phyloP scores from a whole-genome alignment of 2,113 vertebrate genomes.

The Zingel zingel region DNA sequence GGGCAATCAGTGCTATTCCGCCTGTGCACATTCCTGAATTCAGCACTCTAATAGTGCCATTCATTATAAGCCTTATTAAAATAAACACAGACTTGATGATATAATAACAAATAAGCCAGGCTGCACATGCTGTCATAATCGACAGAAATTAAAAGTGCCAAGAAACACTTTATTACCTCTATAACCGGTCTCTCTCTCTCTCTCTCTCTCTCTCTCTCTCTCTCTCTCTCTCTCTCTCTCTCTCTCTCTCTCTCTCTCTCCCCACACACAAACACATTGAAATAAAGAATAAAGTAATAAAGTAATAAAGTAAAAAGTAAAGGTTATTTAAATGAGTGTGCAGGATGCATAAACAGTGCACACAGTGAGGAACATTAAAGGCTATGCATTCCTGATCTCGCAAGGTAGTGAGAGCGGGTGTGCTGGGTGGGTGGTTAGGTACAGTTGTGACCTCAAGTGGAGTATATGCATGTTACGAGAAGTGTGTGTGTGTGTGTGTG shows the following conservation, averaged over 20 bases:
- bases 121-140: constrained; percentile 68
- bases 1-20: constrained; percentile 74
- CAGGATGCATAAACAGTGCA: constrained; percentile 73
- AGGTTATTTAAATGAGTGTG: constrained; percentile 81
- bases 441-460: constrained; percentile 35
- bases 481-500: background rate
- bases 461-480: constrained; percentile 28
- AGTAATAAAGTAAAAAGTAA: constrained; percentile 84
- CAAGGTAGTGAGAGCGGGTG: constrained; percentile 36
- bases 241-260: background rate
- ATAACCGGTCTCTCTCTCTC: constrained; percentile 34
- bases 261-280: constrained; percentile 37
- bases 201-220: constrained; percentile 7
- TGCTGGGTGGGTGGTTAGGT: constrained; percentile 48
- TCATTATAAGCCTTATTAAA: constrained; percentile 82
- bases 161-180: constrained; percentile 60
- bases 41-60: constrained; percentile 75
- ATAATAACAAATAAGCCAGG: constrained; percentile 77
- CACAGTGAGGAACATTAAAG: constrained; percentile 68
- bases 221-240: constrained; percentile 21
- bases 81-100: constrained; percentile 80
- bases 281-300: constrained; percentile 83
- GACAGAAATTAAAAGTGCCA: constrained; percentile 72
- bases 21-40: constrained; percentile 75
- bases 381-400: constrained; percentile 62